phyloP scores from a whole-genome alignment of 2,888 invertebrate genomes.

The Bibio marci region DNA sequence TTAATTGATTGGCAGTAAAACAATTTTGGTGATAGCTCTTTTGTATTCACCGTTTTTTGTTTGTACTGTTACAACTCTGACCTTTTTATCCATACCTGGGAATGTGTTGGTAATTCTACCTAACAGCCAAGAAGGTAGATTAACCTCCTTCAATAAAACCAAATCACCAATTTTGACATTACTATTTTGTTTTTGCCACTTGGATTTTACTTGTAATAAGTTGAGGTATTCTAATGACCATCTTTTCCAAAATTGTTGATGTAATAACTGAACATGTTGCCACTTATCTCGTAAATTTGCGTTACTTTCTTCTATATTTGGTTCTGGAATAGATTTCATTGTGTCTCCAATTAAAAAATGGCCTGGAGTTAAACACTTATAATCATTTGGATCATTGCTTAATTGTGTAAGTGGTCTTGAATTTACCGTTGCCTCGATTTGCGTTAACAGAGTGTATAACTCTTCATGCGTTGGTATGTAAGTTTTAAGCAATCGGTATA shows the following conservation, averaged over 20 bases:
- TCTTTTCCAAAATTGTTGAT: slow-evolving; percentile 2
- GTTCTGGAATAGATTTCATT: background rate
- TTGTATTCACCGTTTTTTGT: background rate
- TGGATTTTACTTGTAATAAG: background rate
- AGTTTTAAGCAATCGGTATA: slow-evolving; percentile 8
- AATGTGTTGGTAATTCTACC: background rate
- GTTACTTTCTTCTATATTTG: background rate
- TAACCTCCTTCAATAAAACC: background rate
- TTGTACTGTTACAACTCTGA: background rate
- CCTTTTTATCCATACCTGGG: background rate
- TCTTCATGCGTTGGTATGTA: slow-evolving; percentile 2
- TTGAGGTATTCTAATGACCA: background rate
- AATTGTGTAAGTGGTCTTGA: slow-evolving; percentile 9
- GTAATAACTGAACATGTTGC: background rate
- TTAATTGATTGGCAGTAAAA: no score
- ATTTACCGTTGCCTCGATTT: slow-evolving; percentile 13
- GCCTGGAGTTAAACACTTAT: slow-evolving; percentile 1
- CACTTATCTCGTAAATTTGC: background rate
- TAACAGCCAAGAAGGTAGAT: background rate
- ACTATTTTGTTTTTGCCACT: background rate
- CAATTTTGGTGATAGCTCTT: no score
- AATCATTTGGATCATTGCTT: slow-evolving; percentile 1
- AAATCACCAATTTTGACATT: background rate
- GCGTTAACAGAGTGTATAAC: slow-evolving; percentile 10
- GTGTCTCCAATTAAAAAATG: slow-evolving; percentile 2